These are phyloP conservation scores for Lordiphosa stackelbergi DNA, from an alignment of 1,140 invertebrate species.

Conservation along the genomic window DNA sequence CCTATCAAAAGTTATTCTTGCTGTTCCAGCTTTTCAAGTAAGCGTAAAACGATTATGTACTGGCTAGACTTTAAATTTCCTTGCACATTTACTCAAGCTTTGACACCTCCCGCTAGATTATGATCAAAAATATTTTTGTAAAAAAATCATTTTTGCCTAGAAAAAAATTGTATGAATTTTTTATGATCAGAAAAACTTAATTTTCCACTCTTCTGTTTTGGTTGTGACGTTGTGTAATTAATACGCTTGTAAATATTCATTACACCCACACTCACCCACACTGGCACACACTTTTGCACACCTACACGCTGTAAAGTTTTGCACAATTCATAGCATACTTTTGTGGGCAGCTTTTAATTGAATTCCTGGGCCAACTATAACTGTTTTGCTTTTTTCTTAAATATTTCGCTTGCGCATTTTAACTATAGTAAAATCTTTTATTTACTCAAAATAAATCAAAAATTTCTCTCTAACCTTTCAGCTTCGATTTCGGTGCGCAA, in stretches of 20 bases:
- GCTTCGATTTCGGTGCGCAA: conserved; percentile 76
- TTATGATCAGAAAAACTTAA: too few species aligned
- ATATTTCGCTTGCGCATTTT: conserved; percentile 67
- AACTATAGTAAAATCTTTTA: conserved; percentile 34
- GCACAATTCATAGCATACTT: conserved; percentile 30
- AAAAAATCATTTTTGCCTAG: too few species aligned
- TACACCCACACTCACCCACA: conserved; percentile 19
- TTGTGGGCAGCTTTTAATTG: conserved; percentile 26
- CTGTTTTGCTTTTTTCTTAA: conserved; percentile 39
- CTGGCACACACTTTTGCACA: conserved; percentile 12
- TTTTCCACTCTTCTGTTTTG: too few species aligned
- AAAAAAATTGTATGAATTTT: too few species aligned
- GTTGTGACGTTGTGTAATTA: conserved; percentile 19
- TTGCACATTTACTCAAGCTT: too few species aligned
- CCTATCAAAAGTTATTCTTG: too few species aligned
- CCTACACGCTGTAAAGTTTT: conserved; percentile 40
- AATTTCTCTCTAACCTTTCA: conserved; percentile 27
- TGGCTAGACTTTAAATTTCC: too few species aligned
- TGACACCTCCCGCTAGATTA: too few species aligned
- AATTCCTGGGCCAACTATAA: conserved; percentile 8
- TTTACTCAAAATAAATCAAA: conserved; percentile 11
- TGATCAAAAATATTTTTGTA: too few species aligned
- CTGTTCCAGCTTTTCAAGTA: too few species aligned
- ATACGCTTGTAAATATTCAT: conserved; percentile 62
- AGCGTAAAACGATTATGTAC: too few species aligned